These are phyloP conservation scores for Calidris pugnax DNA, from an alignment of 2,113 vertebrate species.

Conservation along the genomic window DNA sequence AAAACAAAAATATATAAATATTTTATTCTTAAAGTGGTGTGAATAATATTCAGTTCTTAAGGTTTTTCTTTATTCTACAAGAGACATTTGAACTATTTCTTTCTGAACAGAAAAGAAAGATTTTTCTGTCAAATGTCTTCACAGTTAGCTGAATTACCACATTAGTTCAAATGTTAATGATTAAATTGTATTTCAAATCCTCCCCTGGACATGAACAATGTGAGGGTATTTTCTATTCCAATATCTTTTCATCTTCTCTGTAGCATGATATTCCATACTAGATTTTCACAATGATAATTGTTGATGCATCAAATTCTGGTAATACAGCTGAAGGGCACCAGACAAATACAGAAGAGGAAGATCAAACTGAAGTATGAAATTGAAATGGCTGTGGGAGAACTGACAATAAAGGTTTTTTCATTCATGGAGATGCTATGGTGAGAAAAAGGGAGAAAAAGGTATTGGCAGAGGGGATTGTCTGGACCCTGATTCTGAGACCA, in stretches of 20 bases:
- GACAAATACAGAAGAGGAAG: not conserved
- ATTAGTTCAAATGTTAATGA: not conserved
- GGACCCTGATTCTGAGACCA: not conserved
- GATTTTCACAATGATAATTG: not conserved
- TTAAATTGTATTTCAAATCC: not conserved
- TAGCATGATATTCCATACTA: not conserved
- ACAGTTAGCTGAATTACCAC: not conserved
- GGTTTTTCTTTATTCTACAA: not conserved
- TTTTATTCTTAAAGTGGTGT: not conserved
- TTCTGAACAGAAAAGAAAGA: not conserved
- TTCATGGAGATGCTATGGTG: not conserved
- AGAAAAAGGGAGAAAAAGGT: not conserved
- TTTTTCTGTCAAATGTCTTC: not conserved
- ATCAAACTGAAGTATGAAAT: slow-evolving; percentile 9
- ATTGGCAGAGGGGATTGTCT: not conserved
- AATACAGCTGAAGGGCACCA: not conserved
- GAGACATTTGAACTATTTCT: not conserved
- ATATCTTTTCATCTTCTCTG: not conserved
- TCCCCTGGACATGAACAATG: not conserved
- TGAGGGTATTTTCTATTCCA: not conserved
- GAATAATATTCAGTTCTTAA: not conserved
- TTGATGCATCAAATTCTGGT: not conserved
- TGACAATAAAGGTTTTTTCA: not conserved
- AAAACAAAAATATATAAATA: not conserved
- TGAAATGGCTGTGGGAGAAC: not conserved